Conservation (phyloP, 2,797 vertebrate species). For the Staurois parvus region DNA sequence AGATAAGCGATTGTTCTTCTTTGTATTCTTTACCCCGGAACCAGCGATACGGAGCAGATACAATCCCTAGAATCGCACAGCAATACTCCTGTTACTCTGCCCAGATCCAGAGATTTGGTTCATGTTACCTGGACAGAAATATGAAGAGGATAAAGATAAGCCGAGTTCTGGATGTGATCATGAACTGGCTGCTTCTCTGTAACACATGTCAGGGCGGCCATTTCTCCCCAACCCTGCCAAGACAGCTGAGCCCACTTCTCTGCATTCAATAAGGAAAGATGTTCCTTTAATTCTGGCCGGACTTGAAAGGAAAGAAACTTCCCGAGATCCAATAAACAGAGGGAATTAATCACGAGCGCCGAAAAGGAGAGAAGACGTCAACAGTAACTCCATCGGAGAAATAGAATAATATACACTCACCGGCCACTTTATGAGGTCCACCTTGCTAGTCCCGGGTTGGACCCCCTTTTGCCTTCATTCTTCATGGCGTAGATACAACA, state of each 20-base stretch:
- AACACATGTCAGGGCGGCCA: not conserved
- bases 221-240: constrained; percentile 25
- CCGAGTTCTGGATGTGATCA: constrained; percentile 19
- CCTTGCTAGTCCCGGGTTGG: no score
- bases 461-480: no score
- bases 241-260: constrained; percentile 33
- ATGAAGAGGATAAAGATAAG: constrained; percentile 25
- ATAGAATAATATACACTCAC: not conserved
- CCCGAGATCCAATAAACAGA: constrained; percentile 50
- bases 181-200: constrained; percentile 8
- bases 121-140: not conserved
- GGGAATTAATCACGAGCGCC: constrained; percentile 46
- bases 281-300: constrained; percentile 55
- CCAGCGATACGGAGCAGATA: not conserved
- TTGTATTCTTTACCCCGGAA: constrained; percentile 1
- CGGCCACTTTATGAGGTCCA: no score
- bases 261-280: constrained; percentile 58
- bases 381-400: constrained; percentile 18
- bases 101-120: constrained; percentile 15
- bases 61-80: not conserved
- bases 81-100: not conserved
- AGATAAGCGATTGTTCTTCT: not conserved
- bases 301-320: constrained; percentile 48
- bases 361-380: constrained; percentile 44
- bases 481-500: no score